These are phyloP conservation scores for Ormia ochracea DNA, from an alignment of 2,888 invertebrate species.

Conservation along the genomic window DNA sequence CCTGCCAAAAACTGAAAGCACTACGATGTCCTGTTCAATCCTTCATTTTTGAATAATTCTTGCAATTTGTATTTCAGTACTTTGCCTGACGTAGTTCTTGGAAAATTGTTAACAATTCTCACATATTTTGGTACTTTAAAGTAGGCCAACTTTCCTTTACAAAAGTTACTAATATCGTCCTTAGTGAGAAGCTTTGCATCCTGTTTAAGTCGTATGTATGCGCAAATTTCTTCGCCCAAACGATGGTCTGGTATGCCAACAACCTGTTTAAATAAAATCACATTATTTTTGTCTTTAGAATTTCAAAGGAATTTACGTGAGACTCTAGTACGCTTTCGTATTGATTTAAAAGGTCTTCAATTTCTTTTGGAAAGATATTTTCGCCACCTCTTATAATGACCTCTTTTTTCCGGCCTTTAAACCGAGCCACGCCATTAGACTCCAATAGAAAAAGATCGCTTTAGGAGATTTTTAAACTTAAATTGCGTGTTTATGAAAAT, in stretches of 20 bases:
- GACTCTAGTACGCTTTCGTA: constrained; percentile 83
- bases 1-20: background rate
- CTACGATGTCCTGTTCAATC: background rate
- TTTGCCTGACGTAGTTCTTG: constrained; percentile 87
- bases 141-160: constrained; percentile 82
- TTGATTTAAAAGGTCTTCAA: constrained; percentile 82
- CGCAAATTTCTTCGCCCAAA: constrained; percentile 84
- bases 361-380: constrained; percentile 86
- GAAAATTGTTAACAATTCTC: constrained; percentile 81
- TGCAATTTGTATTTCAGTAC: constrained; percentile 82
- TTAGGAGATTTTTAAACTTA: background rate
- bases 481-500: background rate
- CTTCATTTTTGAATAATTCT: constrained; percentile 65
- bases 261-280: constrained; percentile 73
- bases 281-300: background rate
- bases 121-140: constrained; percentile 86
- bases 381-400: constrained; percentile 86
- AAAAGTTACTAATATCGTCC: constrained; percentile 80
- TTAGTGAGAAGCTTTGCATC: constrained; percentile 74
- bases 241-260: constrained; percentile 83
- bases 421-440: constrained; percentile 81
- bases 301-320: constrained; percentile 77
- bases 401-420: constrained; percentile 84
- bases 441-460: constrained; percentile 79
- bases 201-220: constrained; percentile 79